Conservation (phyloP, 2,113 vertebrate species). For the Phainopepla nitens region DNA sequence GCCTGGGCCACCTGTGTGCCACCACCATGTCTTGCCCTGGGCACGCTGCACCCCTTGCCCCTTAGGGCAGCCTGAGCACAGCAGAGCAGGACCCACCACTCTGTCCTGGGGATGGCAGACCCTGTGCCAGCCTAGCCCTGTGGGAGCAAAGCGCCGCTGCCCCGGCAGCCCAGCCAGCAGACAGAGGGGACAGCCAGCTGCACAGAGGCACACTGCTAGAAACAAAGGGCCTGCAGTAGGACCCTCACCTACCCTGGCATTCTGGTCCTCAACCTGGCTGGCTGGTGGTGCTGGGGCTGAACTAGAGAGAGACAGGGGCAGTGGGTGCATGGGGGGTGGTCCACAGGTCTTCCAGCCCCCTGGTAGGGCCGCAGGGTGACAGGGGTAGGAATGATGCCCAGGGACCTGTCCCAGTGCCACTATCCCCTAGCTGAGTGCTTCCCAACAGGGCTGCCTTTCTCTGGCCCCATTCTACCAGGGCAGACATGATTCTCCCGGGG, state of each 20-base stretch:
- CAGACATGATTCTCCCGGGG: conserved; percentile 8
- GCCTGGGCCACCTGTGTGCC: not conserved
- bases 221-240: not conserved
- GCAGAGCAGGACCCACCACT: fast-evolving
- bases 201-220: not conserved
- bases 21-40: not conserved
- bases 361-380: not conserved
- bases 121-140: not conserved
- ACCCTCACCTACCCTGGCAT: not conserved
- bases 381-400: not conserved
- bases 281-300: not conserved
- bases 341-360: not conserved
- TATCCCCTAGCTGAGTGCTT: not conserved
- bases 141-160: not conserved
- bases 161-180: not conserved
- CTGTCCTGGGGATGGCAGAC: fast-evolving
- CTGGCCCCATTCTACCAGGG: not conserved
- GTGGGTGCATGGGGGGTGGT: not conserved
- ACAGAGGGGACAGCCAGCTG: not conserved
- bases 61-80: not conserved
- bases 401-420: not conserved
- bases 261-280: not conserved
- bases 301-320: fast-evolving
- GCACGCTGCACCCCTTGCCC: fast-evolving
- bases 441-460: not conserved